Conservation (phyloP, 2,797 vertebrate species). For the Alosa sapidissima region DNA sequence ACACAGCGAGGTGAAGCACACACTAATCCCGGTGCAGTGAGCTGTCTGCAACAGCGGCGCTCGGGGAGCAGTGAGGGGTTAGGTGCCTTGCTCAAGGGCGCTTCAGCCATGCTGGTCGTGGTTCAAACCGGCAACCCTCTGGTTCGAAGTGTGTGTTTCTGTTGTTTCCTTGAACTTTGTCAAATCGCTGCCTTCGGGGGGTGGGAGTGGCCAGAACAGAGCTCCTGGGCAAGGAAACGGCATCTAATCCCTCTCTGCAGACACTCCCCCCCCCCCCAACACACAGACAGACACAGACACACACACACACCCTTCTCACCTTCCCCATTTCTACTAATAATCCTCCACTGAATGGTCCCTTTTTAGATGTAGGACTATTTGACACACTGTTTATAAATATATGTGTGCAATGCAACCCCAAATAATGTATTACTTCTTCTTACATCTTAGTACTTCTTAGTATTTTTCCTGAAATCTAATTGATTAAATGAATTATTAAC, state of each 20-base stretch:
- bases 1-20: too few species aligned
- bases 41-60: too few species aligned
- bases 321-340: background rate
- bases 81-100: too few species aligned
- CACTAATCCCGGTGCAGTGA: too few species aligned
- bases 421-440: background rate
- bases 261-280: slow-evolving; percentile 69
- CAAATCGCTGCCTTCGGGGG: slow-evolving; percentile 60
- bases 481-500: background rate
- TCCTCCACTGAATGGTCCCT: background rate
- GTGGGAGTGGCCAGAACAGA: slow-evolving; percentile 83
- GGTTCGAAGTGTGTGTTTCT: background rate
- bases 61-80: too few species aligned
- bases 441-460: background rate
- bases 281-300: slow-evolving; percentile 42
- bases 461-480: too few species aligned
- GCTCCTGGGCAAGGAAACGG: slow-evolving; percentile 82
- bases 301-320: slow-evolving; percentile 41
- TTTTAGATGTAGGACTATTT: background rate
- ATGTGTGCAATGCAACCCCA: background rate
- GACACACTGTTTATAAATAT: background rate
- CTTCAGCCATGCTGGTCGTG: too few species aligned
- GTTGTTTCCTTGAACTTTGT: slow-evolving; percentile 59
- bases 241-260: slow-evolving; percentile 86
- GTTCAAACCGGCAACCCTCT: too few species aligned